Base-by-base conservation (phyloP, 2,113 vertebrate species). In the Muntiacus reevesi region DNA sequence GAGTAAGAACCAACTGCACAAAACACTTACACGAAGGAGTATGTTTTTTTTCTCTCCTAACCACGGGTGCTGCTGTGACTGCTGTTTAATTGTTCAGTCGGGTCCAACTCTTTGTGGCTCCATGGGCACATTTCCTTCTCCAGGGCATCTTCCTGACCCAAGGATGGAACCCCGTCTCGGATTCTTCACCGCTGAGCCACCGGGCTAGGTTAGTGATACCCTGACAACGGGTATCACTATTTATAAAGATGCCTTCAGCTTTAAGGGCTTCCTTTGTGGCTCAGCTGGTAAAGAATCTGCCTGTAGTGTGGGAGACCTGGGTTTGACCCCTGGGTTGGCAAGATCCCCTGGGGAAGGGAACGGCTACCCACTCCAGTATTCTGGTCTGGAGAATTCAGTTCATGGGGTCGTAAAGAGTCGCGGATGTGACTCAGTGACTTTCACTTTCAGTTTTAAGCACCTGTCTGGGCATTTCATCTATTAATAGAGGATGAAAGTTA, bases 191-290 rank as follows among this genome's bases (percentile, higher is more conserved):
- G 19, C 64, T 71, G 64, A 71, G n/a, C 64, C n/a, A 21, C 17
- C 11, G 64, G n/a, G 47, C 47, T 50, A 50, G 47, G 47, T 50
- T 50, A 50, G 47, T 50, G 47, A 50, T 50, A 50, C 64, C 4
- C 19, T 57, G 62, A 84, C 2, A 55, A 25, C 33, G 43, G 9
- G 47, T 9, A 47, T 19, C 33, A 36, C 17, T 94, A 8, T 84
- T 88, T 62, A 86, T 54, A 89, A 98, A 92, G 52, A 50, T 81
- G 21, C 6, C 19, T 74, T 93, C 40, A 95, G 12, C 23, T 85
- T 95, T 85, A 91, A 92, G 47, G n/a, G 17, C 64, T 71, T 71
- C n/a, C 64, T 19, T 36, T 11, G 19, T 36, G n/a, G n/a, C 5
- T 71, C n/a, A 71, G 9, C 64, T 36, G 19, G n/a, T 12, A 71